These are phyloP conservation scores for Campoletis sonorensis DNA, from an alignment of 1,140 invertebrate species.

Conservation along the genomic window DNA sequence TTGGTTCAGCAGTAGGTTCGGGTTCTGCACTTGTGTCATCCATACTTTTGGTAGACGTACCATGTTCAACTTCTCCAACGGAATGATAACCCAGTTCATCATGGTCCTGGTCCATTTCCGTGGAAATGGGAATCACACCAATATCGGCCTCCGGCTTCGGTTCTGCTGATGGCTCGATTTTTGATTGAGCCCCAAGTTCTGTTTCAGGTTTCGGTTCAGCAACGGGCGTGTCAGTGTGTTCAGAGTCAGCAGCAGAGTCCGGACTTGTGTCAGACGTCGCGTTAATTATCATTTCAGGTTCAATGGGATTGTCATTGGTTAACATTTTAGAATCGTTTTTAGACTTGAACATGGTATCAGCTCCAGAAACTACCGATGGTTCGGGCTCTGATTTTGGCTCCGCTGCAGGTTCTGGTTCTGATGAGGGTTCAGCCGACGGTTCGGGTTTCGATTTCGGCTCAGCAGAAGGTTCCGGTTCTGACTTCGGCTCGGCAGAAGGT, in stretches of 20 bases:
- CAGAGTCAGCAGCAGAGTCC: slow-evolving; percentile 19
- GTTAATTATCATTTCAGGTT: slow-evolving; percentile 42
- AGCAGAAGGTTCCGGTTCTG: slow-evolving; percentile 54
- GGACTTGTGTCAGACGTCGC: slow-evolving; percentile 6
- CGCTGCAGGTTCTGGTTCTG: slow-evolving; percentile 58
- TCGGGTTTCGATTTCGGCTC: slow-evolving; percentile 50
- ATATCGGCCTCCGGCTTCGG: slow-evolving; percentile 44
- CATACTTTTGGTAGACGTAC: slow-evolving; percentile 60
- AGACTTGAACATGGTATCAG: slow-evolving; percentile 30
- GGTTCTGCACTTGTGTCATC: slow-evolving; percentile 64
- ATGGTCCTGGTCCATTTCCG: neutral
- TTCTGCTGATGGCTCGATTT: slow-evolving; percentile 44
- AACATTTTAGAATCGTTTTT: slow-evolving; percentile 40
- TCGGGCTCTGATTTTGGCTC: slow-evolving; percentile 51
- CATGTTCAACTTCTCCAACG: slow-evolving; percentile 38
- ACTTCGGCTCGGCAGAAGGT: slow-evolving; percentile 33
- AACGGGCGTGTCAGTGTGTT: neutral
- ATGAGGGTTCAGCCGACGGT: slow-evolving; percentile 60
- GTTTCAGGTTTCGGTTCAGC: slow-evolving; percentile 53
- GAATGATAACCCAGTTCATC: neutral
- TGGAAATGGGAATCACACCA: neutral
- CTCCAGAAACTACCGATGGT: slow-evolving; percentile 6
- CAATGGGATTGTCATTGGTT: slow-evolving; percentile 38
- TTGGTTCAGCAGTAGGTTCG: slow-evolving; percentile 59
- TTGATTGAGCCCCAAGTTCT: slow-evolving; percentile 58